Conservation (phyloP, 2,113 vertebrate genomes). For the Mastomys natalensis region DNA sequence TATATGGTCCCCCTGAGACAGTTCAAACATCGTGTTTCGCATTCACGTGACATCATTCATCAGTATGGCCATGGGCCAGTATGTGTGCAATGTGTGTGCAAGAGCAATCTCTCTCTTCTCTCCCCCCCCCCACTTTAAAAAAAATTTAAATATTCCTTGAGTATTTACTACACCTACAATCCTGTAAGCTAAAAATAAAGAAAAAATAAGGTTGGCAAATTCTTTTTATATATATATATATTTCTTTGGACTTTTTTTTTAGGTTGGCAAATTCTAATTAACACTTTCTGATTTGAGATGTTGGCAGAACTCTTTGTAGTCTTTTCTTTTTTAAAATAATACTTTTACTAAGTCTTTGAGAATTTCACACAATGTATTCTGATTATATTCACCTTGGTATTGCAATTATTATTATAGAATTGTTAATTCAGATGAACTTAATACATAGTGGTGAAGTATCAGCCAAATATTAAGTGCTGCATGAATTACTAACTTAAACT, state of each 20-base stretch:
- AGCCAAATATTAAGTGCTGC: not conserved
- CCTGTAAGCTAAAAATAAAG: not conserved
- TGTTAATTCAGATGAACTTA: conserved; percentile 33
- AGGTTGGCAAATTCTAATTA: not conserved
- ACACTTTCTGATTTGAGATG: not conserved
- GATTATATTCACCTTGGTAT: not conserved
- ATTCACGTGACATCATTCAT: not conserved
- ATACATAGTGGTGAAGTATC: not conserved
- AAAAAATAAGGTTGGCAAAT: not conserved
- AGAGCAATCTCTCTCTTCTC: not conserved
- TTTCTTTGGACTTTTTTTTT: too few relatives aligned
- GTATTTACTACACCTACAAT: not conserved
- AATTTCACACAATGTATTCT: not conserved
- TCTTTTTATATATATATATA: not conserved
- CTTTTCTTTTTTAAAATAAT: not conserved
- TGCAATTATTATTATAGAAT: conserved; percentile 10
- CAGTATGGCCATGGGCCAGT: not conserved
- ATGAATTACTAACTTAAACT: not conserved
- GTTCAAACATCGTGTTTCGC: not conserved
- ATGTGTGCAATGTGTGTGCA: too few relatives aligned
- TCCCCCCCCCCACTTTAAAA: not conserved
- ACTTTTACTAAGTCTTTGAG: not conserved
- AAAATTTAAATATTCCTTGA: conserved; percentile 3
- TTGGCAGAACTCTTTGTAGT: conserved; percentile 11
- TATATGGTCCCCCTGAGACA: not conserved